A percentile compares a stretch with the other conserved stretches of the same genome.
phyloP scores from a whole-genome alignment of 2,113 vertebrate genomes.

The Lethenteron reissneri region DNA sequence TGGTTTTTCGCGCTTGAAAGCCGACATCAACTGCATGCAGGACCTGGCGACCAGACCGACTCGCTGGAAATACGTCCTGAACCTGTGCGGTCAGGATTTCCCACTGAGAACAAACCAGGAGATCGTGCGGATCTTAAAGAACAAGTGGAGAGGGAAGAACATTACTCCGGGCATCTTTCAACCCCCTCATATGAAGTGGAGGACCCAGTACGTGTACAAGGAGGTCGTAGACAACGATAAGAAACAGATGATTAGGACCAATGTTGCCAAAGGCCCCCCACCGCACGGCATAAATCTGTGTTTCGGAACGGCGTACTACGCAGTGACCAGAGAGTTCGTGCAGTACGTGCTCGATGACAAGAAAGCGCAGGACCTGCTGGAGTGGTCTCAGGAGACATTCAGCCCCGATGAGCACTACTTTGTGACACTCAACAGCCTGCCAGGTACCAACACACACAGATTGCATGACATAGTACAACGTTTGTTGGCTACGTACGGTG shows the following conservation, averaged over 20 bases:
- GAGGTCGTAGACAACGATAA: slow-evolving; percentile 10
- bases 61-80: slow-evolving; percentile 21
- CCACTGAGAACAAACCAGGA: slow-evolving; percentile 26
- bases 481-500: neutral
- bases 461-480: neutral
- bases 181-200: neutral
- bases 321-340: slow-evolving; percentile 14
- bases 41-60: slow-evolving; percentile 11
- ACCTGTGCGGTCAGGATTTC: slow-evolving; percentile 29
- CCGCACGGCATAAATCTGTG: slow-evolving; percentile 22
- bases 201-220: slow-evolving; percentile 17
- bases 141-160: slow-evolving; percentile 13
- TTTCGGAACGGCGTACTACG: slow-evolving; percentile 22
- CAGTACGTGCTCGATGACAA: slow-evolving; percentile 15
- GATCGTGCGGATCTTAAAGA: slow-evolving; percentile 19
- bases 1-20: slow-evolving; percentile 17
- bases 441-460: slow-evolving; percentile 16
- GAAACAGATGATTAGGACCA: slow-evolving; percentile 14
- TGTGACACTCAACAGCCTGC: slow-evolving; percentile 27
- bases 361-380: slow-evolving; percentile 16
- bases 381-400: slow-evolving; percentile 24
- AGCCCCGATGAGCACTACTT: slow-evolving; percentile 31
- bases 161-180: slow-evolving; percentile 19
- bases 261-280: slow-evolving; percentile 10
- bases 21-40: slow-evolving; percentile 18